A percentile compares a stretch with the other conserved stretches of the same genome.
Conservation (phyloP, 2,888 invertebrate species). For the Acrobasis consociella region DNA sequence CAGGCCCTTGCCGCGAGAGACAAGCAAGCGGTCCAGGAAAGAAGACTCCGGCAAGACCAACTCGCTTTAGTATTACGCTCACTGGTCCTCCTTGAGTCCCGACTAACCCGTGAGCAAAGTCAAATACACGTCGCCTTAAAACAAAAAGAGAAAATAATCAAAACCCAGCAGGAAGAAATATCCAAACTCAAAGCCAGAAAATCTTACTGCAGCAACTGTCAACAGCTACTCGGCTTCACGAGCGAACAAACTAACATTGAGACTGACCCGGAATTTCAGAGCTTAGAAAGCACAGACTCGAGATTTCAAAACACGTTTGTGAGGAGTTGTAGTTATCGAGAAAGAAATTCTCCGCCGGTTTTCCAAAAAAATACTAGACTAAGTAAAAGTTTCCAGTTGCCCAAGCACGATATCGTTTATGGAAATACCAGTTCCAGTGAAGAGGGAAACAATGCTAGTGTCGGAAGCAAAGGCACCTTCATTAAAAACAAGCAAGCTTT, state of each 20-base stretch:
- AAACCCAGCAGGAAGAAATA: slow-evolving; percentile 87
- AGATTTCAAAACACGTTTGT: slow-evolving; percentile 75
- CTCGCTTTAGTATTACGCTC: slow-evolving; percentile 87
- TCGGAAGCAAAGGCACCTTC: slow-evolving; percentile 77
- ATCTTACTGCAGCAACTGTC: slow-evolving; percentile 76
- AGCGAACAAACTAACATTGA: slow-evolving; percentile 81
- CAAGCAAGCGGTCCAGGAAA: slow-evolving; percentile 83
- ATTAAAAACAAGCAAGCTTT: slow-evolving; percentile 83
- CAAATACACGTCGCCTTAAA: slow-evolving; percentile 86
- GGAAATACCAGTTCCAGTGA: slow-evolving; percentile 79
- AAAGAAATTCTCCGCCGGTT: slow-evolving; percentile 75
- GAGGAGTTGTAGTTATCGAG: slow-evolving; percentile 77
- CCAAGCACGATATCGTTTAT: slow-evolving; percentile 71
- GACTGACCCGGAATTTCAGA: slow-evolving; percentile 79
- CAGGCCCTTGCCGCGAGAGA: slow-evolving; percentile 83
- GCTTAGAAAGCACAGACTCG: slow-evolving; percentile 77
- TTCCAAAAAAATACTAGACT: slow-evolving; percentile 80
- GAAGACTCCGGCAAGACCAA: slow-evolving; percentile 86
- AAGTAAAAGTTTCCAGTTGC: slow-evolving; percentile 79
- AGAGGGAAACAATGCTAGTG: slow-evolving; percentile 71
- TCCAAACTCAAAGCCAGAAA: slow-evolving; percentile 83
- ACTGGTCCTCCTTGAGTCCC: slow-evolving; percentile 87
- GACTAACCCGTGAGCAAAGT: slow-evolving; percentile 88
- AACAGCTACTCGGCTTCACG: slow-evolving; percentile 76
- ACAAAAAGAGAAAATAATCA: slow-evolving; percentile 88